Evolutionary conservation across 2,113 vertebrate genomes (phyloP).

Genomic region (Panurus biarmicus): DNA sequence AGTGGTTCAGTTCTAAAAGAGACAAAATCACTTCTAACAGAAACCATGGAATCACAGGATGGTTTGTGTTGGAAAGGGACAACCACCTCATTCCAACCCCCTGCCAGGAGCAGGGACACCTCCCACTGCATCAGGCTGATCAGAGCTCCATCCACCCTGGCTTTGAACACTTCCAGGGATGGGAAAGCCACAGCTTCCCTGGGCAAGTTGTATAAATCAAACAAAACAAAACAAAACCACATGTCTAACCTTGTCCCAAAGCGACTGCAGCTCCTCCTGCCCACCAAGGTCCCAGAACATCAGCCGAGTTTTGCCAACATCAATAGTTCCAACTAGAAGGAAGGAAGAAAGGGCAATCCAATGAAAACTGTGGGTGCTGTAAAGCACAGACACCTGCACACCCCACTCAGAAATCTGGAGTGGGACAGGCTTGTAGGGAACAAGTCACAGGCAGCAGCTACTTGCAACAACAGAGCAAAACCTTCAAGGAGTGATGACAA

Average conservation of each 20-base stretch:
- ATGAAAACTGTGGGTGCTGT: not conserved
- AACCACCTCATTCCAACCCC: not conserved
- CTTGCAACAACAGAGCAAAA: not conserved
- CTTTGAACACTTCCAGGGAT: not conserved
- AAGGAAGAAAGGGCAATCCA: not conserved
- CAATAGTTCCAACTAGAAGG: constrained; percentile 88
- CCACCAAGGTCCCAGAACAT: constrained; percentile 99
- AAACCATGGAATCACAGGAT: not conserved
- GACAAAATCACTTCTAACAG: not conserved
- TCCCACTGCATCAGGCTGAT: not conserved
- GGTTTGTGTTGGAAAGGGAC: not conserved
- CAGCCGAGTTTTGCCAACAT: constrained; percentile 90
- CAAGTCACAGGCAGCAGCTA: not conserved
- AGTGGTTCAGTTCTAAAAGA: not conserved
- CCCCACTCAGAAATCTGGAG: not conserved
- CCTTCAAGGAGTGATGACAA: not conserved
- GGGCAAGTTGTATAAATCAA: not conserved
- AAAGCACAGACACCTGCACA: not conserved
- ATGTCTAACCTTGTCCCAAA: constrained; percentile 93
- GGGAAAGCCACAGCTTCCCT: not conserved
- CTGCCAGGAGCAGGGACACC: not conserved
- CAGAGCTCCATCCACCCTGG: not conserved
- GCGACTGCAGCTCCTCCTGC: constrained; percentile 92
- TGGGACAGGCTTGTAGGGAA: not conserved
- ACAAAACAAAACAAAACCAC: not conserved